Evolutionary conservation across 2,797 vertebrate genomes (phyloP), one percentile per base, ranked within the genome.

Genomic region (Sebastes alutus): DNA sequence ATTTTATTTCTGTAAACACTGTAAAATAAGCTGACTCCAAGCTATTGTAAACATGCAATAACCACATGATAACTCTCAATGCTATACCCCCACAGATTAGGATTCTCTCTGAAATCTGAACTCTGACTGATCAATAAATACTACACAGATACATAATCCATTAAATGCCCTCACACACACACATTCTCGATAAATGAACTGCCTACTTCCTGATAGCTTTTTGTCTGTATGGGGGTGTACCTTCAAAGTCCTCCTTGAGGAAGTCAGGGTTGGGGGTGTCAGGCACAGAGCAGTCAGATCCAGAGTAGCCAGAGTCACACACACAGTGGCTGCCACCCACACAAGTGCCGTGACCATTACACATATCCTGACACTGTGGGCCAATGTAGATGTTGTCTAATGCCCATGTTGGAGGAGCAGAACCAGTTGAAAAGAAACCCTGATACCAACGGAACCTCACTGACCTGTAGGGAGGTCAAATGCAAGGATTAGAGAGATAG

Each of bases 221-320:
- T 23, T 61, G 62, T 72, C 12, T 75, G 23, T 49, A 42, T 66
- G n/a, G 27, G 8, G 8, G n/a, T 71, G 22, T 95, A 99, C 99
- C 99, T 98, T 99, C 98, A 93, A 99, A 99, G 91, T 99, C 99
- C 83, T 99, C 98, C 86, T 99, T 99, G n/a, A 99, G 97, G 90
- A 99, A 99, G 88, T 99, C 97, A 3, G 97, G 93, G 83, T 99
- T 98, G 89, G 97, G 98, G 65, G 95, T 97, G 83, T 97, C 97
- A 32, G 97, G 97, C 66, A 96, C 93, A 83, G 95, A 98, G 91
- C 99, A 99, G 86, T 97, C 97, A 1, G 96, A 93, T 27, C 98
- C 98, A 5, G 98, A 97, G 90, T 96, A 98, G 1, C 97, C 96
- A 0, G 96, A 93, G 83, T 99, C 98, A 80, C 99, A 99, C 82